Conservation (phyloP, 2,797 vertebrate genomes). For the Myioborus miniatus region DNA sequence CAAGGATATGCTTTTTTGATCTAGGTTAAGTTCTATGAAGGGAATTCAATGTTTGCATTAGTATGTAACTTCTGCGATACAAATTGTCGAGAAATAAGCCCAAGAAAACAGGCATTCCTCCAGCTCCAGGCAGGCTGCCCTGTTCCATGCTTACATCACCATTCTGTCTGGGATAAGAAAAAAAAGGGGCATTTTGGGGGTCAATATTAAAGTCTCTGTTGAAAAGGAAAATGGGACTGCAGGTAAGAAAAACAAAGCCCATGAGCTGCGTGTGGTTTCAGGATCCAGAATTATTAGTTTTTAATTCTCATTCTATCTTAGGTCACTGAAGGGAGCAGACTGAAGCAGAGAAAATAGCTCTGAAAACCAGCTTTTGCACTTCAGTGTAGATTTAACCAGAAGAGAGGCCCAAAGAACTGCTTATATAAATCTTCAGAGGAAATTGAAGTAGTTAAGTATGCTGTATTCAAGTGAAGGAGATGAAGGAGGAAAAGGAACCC, state of each 20-base stretch:
- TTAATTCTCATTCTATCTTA: not conserved
- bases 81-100: not conserved
- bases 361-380: slow-evolving; percentile 18
- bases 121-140: not conserved
- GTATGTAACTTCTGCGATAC: not conserved
- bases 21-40: not conserved
- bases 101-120: not conserved
- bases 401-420: not conserved
- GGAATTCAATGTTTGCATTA: not conserved
- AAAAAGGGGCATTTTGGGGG: not conserved
- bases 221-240: not conserved
- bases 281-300: not conserved
- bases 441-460: slow-evolving; percentile 30
- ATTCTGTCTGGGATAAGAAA: not conserved
- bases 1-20: not conserved
- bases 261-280: not conserved
- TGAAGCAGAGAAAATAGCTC: not conserved
- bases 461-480: not conserved
- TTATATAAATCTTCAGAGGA: slow-evolving; percentile 29
- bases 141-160: not conserved
- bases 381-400: not conserved
- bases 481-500: slow-evolving; percentile 1
- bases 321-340: not conserved
- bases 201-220: not conserved
- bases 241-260: not conserved